phyloP scores from a whole-genome alignment of 1,140 invertebrate species.

The Aphis craccivora region DNA sequence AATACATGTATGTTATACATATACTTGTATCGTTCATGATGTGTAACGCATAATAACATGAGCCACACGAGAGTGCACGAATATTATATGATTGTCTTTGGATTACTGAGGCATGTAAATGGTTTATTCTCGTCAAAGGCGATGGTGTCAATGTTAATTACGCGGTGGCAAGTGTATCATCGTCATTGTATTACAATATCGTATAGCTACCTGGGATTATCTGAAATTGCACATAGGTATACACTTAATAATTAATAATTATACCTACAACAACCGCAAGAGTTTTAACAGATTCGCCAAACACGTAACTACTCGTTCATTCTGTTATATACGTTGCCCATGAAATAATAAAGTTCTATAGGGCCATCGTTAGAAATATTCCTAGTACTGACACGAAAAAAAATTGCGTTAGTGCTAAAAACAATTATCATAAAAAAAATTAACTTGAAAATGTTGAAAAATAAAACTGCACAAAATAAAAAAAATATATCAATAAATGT shows the following conservation, averaged over 20 bases:
- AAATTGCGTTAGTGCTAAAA: too few relatives aligned
- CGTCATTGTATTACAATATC: background rate
- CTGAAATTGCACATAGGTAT: background rate
- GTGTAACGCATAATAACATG: background rate
- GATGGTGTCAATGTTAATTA: background rate
- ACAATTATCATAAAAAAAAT: too few relatives aligned
- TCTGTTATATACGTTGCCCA: background rate
- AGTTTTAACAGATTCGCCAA: background rate
- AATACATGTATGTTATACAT: too few relatives aligned
- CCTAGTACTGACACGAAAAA: too few relatives aligned
- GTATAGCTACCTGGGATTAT: background rate
- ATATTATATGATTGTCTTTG: background rate
- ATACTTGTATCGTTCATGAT: background rate
- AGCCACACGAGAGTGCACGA: background rate
- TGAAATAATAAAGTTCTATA: background rate
- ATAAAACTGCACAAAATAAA: too few relatives aligned
- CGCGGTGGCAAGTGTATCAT: background rate
- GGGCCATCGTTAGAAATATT: background rate
- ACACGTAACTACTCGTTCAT: too few relatives aligned
- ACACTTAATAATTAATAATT: background rate
- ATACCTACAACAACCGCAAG: background rate
- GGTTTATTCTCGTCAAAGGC: background rate
- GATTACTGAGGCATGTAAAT: too few relatives aligned
- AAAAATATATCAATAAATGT: background rate
- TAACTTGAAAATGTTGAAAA: too few relatives aligned